Evolutionary conservation across 2,888 invertebrate species (phyloP), one percentile per base, ranked within the genome.

Genomic region (Epinotia demarniana): DNA sequence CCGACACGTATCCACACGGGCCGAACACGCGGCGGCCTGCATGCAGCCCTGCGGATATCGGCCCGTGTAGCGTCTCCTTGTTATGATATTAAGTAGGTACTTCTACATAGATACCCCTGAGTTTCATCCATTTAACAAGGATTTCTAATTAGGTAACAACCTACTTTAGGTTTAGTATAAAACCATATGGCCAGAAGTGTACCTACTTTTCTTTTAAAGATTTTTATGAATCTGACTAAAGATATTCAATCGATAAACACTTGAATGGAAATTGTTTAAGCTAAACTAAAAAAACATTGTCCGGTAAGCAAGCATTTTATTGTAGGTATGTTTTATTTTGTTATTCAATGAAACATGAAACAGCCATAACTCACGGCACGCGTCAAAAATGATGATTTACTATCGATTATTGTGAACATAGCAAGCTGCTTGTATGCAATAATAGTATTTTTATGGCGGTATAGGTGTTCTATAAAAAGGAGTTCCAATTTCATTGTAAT

Each of bases 361-460:
- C 18, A 19, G 55, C 39, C 39, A 67, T 67, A 67, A 67, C 33
- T 57, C 67, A 67, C 55, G 33, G 33, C 55, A 67, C 39, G 57
- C 57, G 67, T 67, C 67, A 33, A 67, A 6, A 19, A 19, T 43
- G n/a, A 8, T 55, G 57, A 55, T 39, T 67, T 67, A 67, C 3
- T 67, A 19, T 55, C 55, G 67, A 67, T 67, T 66, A 53, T 66
- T 33, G 23, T 55, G 67, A 9, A 57, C 55, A 57, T 55, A 13
- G n/a, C 19, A 46, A 16, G 19, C 39, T 39, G 18, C 16, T 23
- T 23, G 27, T 60, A 8, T 53, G 53, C n/a, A 53, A 53, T n/a
- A 53, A n/a, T 16, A 13, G 53, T n/a, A 46, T 46, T 46, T 53
- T n/a, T n/a, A 53, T n/a, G 49, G 49, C n/a, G 16, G 6, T 6